Percentiles rank a stretch among this genome's conserved stretches.
Conservation (phyloP, 2,113 vertebrate genomes). For the Seriola dumerili region DNA sequence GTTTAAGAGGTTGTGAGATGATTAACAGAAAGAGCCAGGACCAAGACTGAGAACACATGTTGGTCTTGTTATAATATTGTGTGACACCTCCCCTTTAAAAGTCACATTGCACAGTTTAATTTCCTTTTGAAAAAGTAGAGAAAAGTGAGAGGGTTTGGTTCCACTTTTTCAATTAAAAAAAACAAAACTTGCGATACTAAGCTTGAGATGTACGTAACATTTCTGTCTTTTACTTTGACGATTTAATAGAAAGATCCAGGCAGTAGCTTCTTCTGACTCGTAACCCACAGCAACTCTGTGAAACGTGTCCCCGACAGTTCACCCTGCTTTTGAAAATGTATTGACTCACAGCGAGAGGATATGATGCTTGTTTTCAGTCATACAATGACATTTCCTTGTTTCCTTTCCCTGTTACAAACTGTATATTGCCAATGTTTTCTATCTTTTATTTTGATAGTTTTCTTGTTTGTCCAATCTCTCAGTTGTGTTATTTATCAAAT, state of each 20-base stretch:
- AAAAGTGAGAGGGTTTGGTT: too few species aligned
- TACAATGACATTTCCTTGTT: not conserved
- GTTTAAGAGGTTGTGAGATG: not conserved
- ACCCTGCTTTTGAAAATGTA: not conserved
- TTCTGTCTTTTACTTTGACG: too few species aligned
- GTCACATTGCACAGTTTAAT: not conserved
- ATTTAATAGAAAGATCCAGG: too few species aligned
- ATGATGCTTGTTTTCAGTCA: not conserved
- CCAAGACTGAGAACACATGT: not conserved
- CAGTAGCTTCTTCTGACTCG: too few species aligned
- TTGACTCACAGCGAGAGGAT: not conserved
- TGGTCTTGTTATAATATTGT: not conserved
- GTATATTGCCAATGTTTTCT: slow-evolving; percentile 49
- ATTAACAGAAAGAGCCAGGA: not conserved
- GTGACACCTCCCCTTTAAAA: not conserved
- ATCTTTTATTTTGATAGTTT: slow-evolving; percentile 1
- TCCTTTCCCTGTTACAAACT: slow-evolving; percentile 56
- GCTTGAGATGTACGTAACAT: not conserved
- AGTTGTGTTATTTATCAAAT: slow-evolving; percentile 55
- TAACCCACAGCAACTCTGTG: not conserved
- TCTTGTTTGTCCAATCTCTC: not conserved
- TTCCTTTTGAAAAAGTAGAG: too few species aligned
- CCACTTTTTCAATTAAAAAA: too few species aligned
- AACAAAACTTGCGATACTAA: not conserved
- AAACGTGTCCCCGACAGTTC: not conserved